Conservation (phyloP, 1,140 invertebrate species). For the Diorhabda elongata region DNA sequence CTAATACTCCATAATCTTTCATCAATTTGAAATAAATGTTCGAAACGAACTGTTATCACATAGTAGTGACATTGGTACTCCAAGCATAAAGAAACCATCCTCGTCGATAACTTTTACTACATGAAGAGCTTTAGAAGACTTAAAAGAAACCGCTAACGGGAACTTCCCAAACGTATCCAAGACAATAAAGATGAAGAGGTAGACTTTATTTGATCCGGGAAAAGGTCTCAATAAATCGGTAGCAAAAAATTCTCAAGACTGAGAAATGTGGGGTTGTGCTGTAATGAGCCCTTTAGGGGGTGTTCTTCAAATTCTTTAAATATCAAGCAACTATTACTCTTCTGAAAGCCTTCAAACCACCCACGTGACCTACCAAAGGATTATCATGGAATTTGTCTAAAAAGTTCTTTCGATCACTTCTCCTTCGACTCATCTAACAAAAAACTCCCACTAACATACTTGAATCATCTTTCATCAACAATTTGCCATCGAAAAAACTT, state of each 20-base stretch:
- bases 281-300: not conserved
- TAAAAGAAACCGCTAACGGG: conserved; percentile 1
- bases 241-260: not conserved
- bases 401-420: not conserved
- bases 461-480: conserved; percentile 8
- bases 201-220: not conserved
- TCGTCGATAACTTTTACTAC: not conserved
- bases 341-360: not conserved
- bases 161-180: conserved; percentile 7
- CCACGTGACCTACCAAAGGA: not conserved
- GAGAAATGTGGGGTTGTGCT: not conserved
- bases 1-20: too few relatives aligned
- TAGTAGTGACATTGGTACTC: not conserved
- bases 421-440: not conserved
- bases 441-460: not conserved
- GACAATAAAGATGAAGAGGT: conserved; percentile 1
- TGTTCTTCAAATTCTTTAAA: not conserved
- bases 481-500: conserved; percentile 20
- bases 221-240: not conserved
- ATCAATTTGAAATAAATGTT: not conserved
- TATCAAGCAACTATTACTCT: not conserved
- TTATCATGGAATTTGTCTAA: not conserved
- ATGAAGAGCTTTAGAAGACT: conserved; percentile 6
- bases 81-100: conserved; percentile 2
- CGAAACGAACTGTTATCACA: not conserved